Base-by-base conservation (phyloP, 1,140 invertebrate species). In the Aphis craccivora region DNA sequence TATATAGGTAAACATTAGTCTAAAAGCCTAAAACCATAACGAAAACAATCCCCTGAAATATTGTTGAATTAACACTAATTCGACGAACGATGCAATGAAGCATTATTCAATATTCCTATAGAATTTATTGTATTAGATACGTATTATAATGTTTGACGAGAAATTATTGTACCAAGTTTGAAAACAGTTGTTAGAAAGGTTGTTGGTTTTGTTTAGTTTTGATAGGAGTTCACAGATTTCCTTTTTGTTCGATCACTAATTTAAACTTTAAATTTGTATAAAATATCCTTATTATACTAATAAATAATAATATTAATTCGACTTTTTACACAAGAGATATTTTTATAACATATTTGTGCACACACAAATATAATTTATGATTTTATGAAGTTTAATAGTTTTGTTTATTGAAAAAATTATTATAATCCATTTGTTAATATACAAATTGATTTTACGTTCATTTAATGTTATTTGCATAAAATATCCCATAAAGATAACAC, bases 371-470 rank as follows among this genome's bases (percentile, higher is more conserved):
- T 40, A 40, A 37, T 83, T 81, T 37, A 35, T 83, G n/a, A 8
- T 83, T 83, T 83, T 83, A 84, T 84, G 20, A 45, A 14, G 45
- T 45, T 45, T n/a, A 45, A 30, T 45, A 45, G 43, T 87, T 87
- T 87, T 45, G 43, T 87, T 87, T 87, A 87, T 87, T 25, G 40
- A 87, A 87, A 43, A 45, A 87, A 87, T 87, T 87, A 48, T 48
- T n/a, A 43, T 87, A 87, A 87, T 45, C 84, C 25, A 43, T 87
- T 87, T n/a, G 43, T 87, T 87, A 6, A 87, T n/a, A 76, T 76
- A 14, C 60, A 18, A 76, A 30, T 76, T 76, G 14, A n/a, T 76
- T n/a, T 76, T 48, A 43, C 43, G 84, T 87, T 84, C 9, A 40
- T 84, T 22, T 84, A 43, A 84, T 40, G 23, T 87, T 87, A 87